These are phyloP conservation scores for Neolamprologus toae DNA, from an alignment of 2,113 vertebrate species.

Conservation along the genomic window DNA sequence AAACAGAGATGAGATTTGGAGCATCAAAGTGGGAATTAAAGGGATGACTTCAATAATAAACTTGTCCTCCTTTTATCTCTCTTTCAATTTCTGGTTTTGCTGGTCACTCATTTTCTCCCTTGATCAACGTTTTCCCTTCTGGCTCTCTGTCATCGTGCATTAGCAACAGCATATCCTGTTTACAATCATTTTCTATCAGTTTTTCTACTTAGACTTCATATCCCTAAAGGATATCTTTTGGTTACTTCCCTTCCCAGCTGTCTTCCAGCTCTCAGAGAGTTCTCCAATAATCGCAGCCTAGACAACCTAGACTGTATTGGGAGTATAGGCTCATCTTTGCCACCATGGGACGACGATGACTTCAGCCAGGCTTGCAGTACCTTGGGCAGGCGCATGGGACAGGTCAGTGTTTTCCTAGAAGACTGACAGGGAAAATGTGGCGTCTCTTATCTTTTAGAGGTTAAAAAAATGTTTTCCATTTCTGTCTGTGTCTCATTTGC, in stretches of 20 bases:
- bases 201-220: not conserved
- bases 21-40: slow-evolving; percentile 6
- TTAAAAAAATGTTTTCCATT: not conserved
- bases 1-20: not conserved
- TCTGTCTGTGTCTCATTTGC: not conserved
- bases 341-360: slow-evolving; percentile 93
- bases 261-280: slow-evolving; percentile 75
- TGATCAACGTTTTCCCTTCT: not conserved
- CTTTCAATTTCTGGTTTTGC: slow-evolving; percentile 19
- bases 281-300: slow-evolving; percentile 81
- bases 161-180: not conserved
- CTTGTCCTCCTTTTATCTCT: slow-evolving; percentile 14
- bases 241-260: slow-evolving; percentile 52
- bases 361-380: slow-evolving; percentile 88
- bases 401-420: slow-evolving; percentile 74
- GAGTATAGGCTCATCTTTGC: slow-evolving; percentile 81
- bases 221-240: not conserved
- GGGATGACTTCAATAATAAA: not conserved
- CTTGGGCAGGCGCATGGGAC: slow-evolving; percentile 76
- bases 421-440: not conserved
- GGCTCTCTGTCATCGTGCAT: not conserved
- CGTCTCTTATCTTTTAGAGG: not conserved
- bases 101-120: not conserved
- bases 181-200: not conserved
- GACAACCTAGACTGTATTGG: slow-evolving; percentile 90